Percentiles rank a stretch among this genome's conserved stretches.
phyloP scores from a whole-genome alignment of 30 jellyfish, hydroid and myxozoan species.

The Turritopsis dohrnii region DNA sequence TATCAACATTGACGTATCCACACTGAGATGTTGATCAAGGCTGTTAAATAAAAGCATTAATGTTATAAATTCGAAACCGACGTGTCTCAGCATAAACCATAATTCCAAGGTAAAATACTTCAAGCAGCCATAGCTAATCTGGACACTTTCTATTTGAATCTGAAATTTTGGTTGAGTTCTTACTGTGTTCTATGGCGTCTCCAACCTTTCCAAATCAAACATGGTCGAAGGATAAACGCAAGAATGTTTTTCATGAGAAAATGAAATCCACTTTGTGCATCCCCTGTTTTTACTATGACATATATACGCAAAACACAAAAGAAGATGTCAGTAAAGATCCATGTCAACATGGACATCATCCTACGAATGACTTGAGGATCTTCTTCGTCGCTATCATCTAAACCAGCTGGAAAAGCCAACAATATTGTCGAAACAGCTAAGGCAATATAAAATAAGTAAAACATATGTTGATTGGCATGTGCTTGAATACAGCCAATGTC shows the following conservation, averaged over 20 bases:
- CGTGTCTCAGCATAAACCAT: no score
- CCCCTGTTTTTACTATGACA: background rate
- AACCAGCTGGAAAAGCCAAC: constrained; percentile 21
- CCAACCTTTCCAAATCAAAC: background rate
- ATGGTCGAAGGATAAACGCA: constrained; percentile 13
- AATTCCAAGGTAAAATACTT: no score
- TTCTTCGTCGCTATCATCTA: constrained; percentile 8
- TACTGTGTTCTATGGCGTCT: no score
- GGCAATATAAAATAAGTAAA: background rate
- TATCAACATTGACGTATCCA: no score
- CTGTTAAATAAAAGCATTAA: no score
- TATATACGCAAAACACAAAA: constrained; percentile 19
- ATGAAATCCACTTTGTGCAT: constrained; percentile 21
- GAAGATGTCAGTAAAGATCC: constrained; percentile 29
- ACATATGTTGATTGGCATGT: background rate
- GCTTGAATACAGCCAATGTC: constrained; percentile 22
- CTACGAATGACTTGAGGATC: background rate
- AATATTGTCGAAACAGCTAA: constrained; percentile 2
- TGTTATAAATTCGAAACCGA: no score
- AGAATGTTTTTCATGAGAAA: constrained; percentile 23
- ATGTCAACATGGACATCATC: constrained; percentile 2
- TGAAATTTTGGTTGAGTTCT: no score
- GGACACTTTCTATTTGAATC: no score
- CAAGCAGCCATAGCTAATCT: no score
- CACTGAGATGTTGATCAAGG: no score